A percentile compares a stretch with the other conserved stretches of the same genome.
phyloP scores from a whole-genome alignment of 1,140 invertebrate genomes.

The Heliconius nattereri region DNA sequence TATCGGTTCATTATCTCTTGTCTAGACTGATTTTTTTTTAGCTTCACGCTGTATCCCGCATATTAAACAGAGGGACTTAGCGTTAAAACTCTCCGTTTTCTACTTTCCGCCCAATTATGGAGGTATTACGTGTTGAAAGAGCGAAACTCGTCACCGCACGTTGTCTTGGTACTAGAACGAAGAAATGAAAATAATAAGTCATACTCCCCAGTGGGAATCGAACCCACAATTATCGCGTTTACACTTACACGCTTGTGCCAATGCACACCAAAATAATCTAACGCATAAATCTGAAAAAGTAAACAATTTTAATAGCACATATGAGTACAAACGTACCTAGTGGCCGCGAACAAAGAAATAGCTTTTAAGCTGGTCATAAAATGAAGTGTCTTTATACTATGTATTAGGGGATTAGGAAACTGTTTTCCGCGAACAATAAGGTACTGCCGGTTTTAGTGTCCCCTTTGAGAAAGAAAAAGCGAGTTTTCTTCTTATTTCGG shows the following conservation, averaged over 20 bases:
- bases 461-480: constrained; percentile 6
- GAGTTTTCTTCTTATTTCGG: constrained; percentile 6
- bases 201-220: no score
- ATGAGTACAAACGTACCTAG: background rate
- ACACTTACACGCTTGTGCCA: no score
- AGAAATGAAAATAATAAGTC: no score
- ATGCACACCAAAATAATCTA: constrained; percentile 8
- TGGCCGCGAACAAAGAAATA: constrained; percentile 35
- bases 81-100: no score
- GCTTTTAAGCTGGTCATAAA: constrained; percentile 39
- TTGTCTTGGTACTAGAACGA: no score
- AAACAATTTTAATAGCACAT: constrained; percentile 30
- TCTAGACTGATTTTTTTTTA: constrained; percentile 44
- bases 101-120: no score
- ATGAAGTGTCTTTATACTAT: constrained; percentile 38
- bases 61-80: no score
- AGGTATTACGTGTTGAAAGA: no score
- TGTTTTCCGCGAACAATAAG: constrained; percentile 31
- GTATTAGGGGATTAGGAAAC: constrained; percentile 37
- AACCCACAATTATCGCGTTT: no score
- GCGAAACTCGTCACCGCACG: no score
- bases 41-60: no score
- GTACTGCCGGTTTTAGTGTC: constrained; percentile 8
- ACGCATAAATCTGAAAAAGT: constrained; percentile 35
- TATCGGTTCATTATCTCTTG: constrained; percentile 47